Evolutionary conservation across 1,140 invertebrate genomes (phyloP).

Genomic region (Homarus americanus): DNA sequence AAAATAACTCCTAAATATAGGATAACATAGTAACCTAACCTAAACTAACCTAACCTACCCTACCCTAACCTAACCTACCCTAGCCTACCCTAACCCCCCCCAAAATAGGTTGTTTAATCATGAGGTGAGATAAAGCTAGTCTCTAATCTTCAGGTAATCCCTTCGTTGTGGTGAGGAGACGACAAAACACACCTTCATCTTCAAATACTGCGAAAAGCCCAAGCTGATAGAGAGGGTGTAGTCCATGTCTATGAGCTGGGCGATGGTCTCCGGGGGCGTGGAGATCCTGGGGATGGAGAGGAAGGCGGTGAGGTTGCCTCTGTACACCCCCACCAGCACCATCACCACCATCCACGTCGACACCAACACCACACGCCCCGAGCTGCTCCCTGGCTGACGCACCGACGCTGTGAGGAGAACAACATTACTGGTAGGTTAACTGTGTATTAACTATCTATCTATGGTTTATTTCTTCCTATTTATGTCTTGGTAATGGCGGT

Average conservation of each 20-base stretch:
- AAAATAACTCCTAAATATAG: too few species aligned
- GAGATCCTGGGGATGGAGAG: conserved; percentile 25
- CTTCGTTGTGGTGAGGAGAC: too few species aligned
- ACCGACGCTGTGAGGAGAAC: background rate
- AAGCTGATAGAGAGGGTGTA: conserved; percentile 30
- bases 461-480: background rate
- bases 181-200: conserved; percentile 31
- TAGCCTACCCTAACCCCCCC: too few species aligned
- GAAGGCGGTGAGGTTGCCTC: conserved; percentile 32
- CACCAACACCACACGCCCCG: background rate
- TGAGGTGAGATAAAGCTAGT: too few species aligned
- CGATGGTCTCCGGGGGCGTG: conserved; percentile 23
- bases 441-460: background rate
- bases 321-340: conserved; percentile 34
- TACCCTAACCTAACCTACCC: too few species aligned
- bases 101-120: too few species aligned
- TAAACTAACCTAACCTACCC: too few species aligned
- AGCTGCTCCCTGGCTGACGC: background rate
- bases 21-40: too few species aligned
- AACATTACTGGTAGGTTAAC: too few species aligned
- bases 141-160: too few species aligned
- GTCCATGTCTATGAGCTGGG: background rate
- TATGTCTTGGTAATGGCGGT: background rate
- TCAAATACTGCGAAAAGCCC: conserved; percentile 22
- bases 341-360: conserved; percentile 25